These are phyloP conservation scores for Notarius lentiginosus DNA, from an alignment of 2,113 vertebrate species.

Conservation along the genomic window DNA sequence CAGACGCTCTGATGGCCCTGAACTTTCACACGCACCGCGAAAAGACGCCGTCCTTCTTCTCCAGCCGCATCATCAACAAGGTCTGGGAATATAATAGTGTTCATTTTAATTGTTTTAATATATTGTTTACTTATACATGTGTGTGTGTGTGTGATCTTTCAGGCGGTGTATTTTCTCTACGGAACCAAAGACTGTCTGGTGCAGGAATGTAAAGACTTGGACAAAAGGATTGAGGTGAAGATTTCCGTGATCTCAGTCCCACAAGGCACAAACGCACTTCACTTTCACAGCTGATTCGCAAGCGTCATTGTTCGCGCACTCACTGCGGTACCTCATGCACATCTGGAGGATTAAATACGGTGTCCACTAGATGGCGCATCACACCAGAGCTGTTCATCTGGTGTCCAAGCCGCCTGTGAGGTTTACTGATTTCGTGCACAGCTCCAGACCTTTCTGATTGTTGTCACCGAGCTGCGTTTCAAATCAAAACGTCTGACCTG, in stretches of 20 bases:
- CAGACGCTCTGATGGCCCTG: conserved; percentile 97
- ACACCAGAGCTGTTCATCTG: not conserved
- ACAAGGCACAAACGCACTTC: not conserved
- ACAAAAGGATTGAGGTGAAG: conserved; percentile 95
- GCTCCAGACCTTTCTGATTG: too few relatives aligned
- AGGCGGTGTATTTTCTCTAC: conserved; percentile 97
- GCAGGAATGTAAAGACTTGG: conserved; percentile 97
- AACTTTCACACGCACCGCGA: conserved; percentile 94
- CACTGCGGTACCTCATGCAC: not conserved
- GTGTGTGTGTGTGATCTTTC: not conserved
- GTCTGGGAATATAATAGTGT: conserved; percentile 60
- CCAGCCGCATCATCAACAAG: conserved; percentile 98
- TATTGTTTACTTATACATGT: not conserved
- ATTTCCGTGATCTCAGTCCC: not conserved
- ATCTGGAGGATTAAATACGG: not conserved
- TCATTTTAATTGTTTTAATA: not conserved
- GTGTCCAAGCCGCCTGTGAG: not conserved
- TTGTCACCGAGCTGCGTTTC: too few relatives aligned
- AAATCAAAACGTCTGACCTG: too few relatives aligned
- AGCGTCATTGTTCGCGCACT: too few relatives aligned
- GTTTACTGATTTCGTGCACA: not conserved
- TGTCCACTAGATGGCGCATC: conserved; percentile 9
- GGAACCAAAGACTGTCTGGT: conserved; percentile 98
- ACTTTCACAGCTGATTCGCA: not conserved
- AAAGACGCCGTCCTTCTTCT: conserved; percentile 95